A percentile compares a stretch with the other conserved stretches of the same genome.
phyloP scores from a whole-genome alignment of 2,797 vertebrate species.

The Pipistrellus pygmaeus region DNA sequence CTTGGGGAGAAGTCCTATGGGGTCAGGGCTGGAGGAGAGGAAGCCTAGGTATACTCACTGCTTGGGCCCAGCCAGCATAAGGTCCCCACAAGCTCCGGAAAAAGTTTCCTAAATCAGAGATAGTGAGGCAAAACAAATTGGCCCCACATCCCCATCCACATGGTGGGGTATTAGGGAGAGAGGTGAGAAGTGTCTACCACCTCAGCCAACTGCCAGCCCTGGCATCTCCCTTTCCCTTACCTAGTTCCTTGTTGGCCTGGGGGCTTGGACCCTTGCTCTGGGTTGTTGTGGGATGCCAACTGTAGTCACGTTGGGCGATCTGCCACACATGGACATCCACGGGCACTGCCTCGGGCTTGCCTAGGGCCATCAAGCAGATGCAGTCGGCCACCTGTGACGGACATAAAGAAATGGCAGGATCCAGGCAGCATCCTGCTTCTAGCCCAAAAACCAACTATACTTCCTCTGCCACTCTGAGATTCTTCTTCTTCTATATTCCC shows the following conservation, averaged over 20 bases:
- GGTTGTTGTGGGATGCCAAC: constrained; percentile 77
- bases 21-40: background rate
- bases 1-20: background rate
- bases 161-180: constrained; percentile 73
- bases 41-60: constrained; percentile 88
- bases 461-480: background rate
- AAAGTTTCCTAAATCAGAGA: constrained; percentile 90
- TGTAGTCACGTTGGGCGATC: constrained; percentile 94
- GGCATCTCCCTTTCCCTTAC: constrained; percentile 85
- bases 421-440: background rate
- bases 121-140: background rate
- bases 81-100: constrained; percentile 94
- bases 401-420: background rate
- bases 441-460: background rate
- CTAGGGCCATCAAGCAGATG: constrained; percentile 95
- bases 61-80: constrained; percentile 95
- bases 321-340: constrained; percentile 97
- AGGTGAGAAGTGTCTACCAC: constrained; percentile 76
- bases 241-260: constrained; percentile 92
- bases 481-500: background rate
- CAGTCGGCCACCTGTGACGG: constrained; percentile 94
- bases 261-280: constrained; percentile 91
- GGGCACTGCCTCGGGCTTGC: constrained; percentile 94
- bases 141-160: constrained; percentile 88
- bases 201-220: constrained; percentile 86